phyloP scores from a whole-genome alignment of 2,888 invertebrate species.

The Holacanthella duospinosa region DNA sequence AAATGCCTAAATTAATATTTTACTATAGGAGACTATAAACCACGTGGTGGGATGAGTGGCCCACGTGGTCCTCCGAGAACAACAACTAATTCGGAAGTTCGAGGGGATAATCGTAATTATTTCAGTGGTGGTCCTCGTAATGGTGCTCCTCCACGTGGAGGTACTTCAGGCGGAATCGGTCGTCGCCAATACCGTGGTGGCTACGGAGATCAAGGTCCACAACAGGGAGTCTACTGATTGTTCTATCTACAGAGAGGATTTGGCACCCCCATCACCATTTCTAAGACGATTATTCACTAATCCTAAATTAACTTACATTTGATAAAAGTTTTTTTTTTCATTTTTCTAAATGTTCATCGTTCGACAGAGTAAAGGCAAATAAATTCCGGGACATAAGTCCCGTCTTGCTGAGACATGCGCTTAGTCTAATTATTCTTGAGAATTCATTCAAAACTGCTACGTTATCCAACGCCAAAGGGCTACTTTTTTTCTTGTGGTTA shows the following conservation, averaged over 20 bases:
- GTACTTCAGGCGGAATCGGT: not conserved
- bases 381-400: not conserved
- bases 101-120: not conserved
- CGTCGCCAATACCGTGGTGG: not conserved
- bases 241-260: not conserved
- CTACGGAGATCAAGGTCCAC: not conserved
- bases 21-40: too few species aligned
- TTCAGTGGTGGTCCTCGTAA: not conserved
- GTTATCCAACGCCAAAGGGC: too few species aligned
- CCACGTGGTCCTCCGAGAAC: not conserved
- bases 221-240: not conserved
- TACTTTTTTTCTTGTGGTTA: too few species aligned
- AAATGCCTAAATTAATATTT: too few species aligned
- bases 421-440: too few species aligned
- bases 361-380: not conserved
- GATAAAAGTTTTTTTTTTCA: constrained; percentile 3
- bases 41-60: not conserved
- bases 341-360: constrained; percentile 7
- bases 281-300: too few species aligned
- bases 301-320: not conserved
- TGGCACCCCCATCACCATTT: too few species aligned
- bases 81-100: not conserved
- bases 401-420: too few species aligned
- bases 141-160: not conserved
- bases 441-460: too few species aligned